Evolutionary conservation across 1,140 invertebrate genomes (phyloP), one percentile per base, ranked within the genome.

Genomic region (Ostrea denselamellosa): DNA sequence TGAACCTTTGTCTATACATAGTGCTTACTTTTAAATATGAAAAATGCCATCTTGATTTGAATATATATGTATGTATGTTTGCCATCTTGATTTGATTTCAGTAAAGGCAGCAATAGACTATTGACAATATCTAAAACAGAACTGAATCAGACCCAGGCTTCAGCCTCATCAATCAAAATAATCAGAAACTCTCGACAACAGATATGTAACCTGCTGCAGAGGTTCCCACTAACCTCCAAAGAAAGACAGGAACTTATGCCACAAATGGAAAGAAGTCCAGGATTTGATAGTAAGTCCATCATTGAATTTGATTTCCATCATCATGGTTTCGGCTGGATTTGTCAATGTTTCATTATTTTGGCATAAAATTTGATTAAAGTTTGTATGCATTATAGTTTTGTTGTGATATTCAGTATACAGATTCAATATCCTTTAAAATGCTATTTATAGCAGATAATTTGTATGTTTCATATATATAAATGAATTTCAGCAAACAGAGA

Each of bases 81-180:
- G 44, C 22, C 25, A 81, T 65, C 14, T 22, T 81, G 25, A 81
- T 81, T 81, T 28, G 25, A 91, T 91, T 88, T 84, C 58, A 97
- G 96, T 22, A 97, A 97, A 95, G 97, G 96, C 68, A 96, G 96
- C 0, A 97, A 96, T 91, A 95, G 97, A 0, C 97, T 95, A 90
- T 89, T 97, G 84, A 97, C 97, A 44, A 96, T 97, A 19, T 97
- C 96, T 89, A 97, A 97, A 94, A 96, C 97, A 88, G 95, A 96
- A 90, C 96, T 96, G 2, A 97, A 96, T 2, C 96, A 96, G 1
- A 96, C 97, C 85, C 96, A 97, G 8, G 96, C 97, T 92, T 96
- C 96, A 91, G 96, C 97, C 95, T 96, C 97, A n/a, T 94, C 96
- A 56, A 96, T 97, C 65, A 96, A 96, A 85, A 92, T 97, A 68